Evolutionary conservation across 2,113 vertebrate genomes (phyloP).

Genomic region (Nyctibius bracteatus): DNA sequence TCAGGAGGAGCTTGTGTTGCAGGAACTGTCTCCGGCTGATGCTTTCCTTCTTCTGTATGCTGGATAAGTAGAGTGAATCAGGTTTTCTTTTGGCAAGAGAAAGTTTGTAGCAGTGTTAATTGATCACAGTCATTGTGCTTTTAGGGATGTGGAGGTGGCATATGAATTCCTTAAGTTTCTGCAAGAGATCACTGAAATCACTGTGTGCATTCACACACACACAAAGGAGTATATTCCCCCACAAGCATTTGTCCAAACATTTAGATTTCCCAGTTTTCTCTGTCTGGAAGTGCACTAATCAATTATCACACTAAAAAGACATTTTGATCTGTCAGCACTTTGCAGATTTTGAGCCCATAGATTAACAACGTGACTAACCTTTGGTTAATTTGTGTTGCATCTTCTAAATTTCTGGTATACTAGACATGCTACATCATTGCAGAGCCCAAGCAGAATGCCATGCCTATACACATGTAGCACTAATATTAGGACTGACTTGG

Average conservation of each 20-base stretch:
- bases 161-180: not conserved
- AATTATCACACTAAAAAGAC: not conserved
- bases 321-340: not conserved
- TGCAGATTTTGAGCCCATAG: not conserved
- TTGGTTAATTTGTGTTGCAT: not conserved
- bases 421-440: not conserved
- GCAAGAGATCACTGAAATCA: not conserved
- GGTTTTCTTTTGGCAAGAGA: not conserved
- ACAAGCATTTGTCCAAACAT: not conserved
- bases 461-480: accelerated
- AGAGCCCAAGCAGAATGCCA: not conserved
- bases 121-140: not conserved
- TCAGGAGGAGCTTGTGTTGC: not conserved
- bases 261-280: not conserved
- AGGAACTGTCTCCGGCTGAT: not conserved
- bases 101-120: not conserved
- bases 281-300: not conserved
- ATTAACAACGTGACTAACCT: not conserved
- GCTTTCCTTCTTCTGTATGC: not conserved
- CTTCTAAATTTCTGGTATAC: not conserved
- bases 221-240: not conserved
- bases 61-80: not conserved
- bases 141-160: not conserved
- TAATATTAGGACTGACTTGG: not conserved
- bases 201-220: not conserved